These are phyloP conservation scores for Sebastolobus alascanus DNA, from an alignment of 2,797 vertebrate species.

Conservation along the genomic window DNA sequence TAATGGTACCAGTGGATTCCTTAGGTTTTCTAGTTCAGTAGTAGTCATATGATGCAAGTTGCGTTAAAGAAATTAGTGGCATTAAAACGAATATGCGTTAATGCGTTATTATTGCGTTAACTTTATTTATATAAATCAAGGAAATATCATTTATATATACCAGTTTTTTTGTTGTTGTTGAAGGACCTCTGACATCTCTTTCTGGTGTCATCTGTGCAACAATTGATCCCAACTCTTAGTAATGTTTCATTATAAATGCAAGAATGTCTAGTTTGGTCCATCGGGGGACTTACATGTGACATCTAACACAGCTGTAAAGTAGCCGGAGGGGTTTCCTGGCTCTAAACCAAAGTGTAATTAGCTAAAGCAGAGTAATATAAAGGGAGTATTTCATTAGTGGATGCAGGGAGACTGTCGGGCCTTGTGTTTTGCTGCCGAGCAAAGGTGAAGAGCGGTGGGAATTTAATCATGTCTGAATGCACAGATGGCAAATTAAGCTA, in stretches of 20 bases:
- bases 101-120: too few relatives aligned
- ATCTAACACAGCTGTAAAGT: constrained; percentile 8
- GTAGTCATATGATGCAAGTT: too few relatives aligned
- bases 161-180: not conserved
- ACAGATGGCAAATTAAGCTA: constrained; percentile 54
- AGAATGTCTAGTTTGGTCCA: constrained; percentile 1
- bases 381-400: constrained; percentile 11
- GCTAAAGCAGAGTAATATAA: constrained; percentile 16
- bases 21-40: too few relatives aligned
- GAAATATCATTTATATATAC: not conserved
- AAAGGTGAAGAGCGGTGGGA: constrained; percentile 47
- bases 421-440: constrained; percentile 21
- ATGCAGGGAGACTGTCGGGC: not conserved
- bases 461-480: constrained; percentile 56
- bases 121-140: not conserved
- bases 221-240: not conserved
- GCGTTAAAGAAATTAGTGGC: too few relatives aligned
- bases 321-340: constrained; percentile 15
- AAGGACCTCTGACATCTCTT: not conserved
- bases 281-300: not conserved
- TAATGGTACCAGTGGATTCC: too few relatives aligned
- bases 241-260: constrained; percentile 2
- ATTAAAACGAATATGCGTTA: too few relatives aligned
- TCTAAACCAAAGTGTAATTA: constrained; percentile 25
- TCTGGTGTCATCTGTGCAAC: not conserved